These are phyloP conservation scores for Cyanistes caeruleus DNA, from an alignment of 2,113 vertebrate species.

Conservation along the genomic window DNA sequence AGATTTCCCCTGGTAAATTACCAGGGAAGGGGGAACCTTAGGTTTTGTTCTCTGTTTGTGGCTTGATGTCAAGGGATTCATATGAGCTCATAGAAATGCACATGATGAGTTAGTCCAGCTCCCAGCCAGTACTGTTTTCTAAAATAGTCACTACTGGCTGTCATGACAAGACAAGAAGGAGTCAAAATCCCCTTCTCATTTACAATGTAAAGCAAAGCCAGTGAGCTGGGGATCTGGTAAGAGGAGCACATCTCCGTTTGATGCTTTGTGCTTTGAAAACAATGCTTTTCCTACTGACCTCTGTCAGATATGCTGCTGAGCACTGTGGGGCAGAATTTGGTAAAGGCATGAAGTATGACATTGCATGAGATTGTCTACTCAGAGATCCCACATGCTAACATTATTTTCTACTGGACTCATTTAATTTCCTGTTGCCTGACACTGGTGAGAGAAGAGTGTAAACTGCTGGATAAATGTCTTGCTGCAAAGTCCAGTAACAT, in stretches of 20 bases:
- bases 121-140: background rate
- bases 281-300: background rate
- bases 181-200: slow-evolving; percentile 16
- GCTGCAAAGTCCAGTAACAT: background rate
- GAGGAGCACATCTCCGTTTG: background rate
- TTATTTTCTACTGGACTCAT: background rate
- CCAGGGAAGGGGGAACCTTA: background rate
- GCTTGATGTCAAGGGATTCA: background rate
- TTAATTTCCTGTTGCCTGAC: background rate
- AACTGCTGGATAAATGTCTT: background rate
- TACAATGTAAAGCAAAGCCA: background rate
- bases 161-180: background rate
- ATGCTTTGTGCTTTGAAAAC: background rate
- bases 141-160: background rate
- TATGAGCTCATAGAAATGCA: background rate
- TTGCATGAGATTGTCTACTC: background rate
- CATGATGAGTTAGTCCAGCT: background rate
- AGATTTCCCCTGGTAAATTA: slow-evolving; percentile 67
- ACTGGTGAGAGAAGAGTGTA: background rate
- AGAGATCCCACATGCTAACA: background rate
- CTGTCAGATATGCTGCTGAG: background rate
- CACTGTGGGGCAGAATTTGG: background rate
- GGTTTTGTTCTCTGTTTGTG: slow-evolving; percentile 39
- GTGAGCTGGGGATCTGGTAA: background rate
- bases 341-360: background rate